Percentiles rank a stretch among this genome's conserved stretches.
phyloP scores from a whole-genome alignment of 2,113 vertebrate genomes.

The Takifugu flavidus region DNA sequence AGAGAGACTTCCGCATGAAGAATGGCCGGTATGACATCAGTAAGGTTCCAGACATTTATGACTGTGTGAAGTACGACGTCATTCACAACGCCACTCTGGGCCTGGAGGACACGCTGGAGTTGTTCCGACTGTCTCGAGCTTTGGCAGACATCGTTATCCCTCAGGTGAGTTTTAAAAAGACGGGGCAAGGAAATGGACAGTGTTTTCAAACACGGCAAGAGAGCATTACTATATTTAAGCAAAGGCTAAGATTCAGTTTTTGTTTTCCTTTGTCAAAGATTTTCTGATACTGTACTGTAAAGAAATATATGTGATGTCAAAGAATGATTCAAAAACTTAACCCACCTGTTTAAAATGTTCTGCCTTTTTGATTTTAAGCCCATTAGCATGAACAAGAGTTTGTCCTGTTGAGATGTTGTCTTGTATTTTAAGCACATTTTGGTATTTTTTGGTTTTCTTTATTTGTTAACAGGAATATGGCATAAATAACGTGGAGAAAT shows the following conservation, averaged over 20 bases:
- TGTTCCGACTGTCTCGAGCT: constrained; percentile 88
- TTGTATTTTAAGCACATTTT: background rate
- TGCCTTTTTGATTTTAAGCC: too few relatives aligned
- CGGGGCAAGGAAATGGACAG: background rate
- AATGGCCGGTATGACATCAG: constrained; percentile 96
- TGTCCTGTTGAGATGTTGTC: too few relatives aligned
- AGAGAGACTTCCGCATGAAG: constrained; percentile 94
- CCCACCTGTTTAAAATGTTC: too few relatives aligned
- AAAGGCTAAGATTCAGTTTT: too few relatives aligned
- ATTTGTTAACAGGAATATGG: constrained; percentile 85
- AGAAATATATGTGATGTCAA: too few relatives aligned
- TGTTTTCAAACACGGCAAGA: background rate
- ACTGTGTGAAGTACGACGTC: constrained; percentile 96
- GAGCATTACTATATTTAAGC: too few relatives aligned
- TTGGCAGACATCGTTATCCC: constrained; percentile 94
- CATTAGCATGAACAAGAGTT: too few relatives aligned
- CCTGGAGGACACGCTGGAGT: constrained; percentile 89
- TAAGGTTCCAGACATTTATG: constrained; percentile 96
- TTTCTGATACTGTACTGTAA: too few relatives aligned
- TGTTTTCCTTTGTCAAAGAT: too few relatives aligned
- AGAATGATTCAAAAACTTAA: too few relatives aligned
- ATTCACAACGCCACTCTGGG: constrained; percentile 89
- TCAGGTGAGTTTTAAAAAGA: constrained; percentile 76
- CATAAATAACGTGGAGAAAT: constrained; percentile 90
- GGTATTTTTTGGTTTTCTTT: background rate